A percentile compares a stretch with the other conserved stretches of the same genome.
These are phyloP conservation scores for Percopsis transmontana DNA, from an alignment of 2,113 vertebrate genomes.

Conservation along the genomic window DNA sequence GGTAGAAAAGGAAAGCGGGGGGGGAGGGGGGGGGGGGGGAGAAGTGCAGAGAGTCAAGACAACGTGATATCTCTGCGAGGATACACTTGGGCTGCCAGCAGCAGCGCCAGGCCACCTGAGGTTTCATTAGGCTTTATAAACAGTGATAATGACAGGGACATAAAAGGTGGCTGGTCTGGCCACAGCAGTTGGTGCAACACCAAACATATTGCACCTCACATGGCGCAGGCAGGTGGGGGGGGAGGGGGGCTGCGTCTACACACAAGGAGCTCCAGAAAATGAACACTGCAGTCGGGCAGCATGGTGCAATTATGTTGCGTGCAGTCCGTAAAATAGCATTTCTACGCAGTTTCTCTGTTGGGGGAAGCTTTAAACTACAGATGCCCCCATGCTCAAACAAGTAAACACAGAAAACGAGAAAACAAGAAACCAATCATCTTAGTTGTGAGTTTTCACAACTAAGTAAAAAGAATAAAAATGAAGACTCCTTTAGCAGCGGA, in stretches of 20 bases:
- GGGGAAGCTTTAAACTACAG: background rate
- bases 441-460: too few relatives aligned
- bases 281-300: background rate
- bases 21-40: constrained; percentile 4
- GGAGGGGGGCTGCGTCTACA: background rate
- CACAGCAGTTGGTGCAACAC: constrained; percentile 1
- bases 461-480: too few relatives aligned
- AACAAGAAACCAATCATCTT: too few relatives aligned
- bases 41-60: constrained; percentile 23
- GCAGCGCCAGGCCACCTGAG: constrained; percentile 21
- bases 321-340: constrained; percentile 34
- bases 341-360: background rate
- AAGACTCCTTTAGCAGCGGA: too few relatives aligned
- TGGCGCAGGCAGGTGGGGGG: background rate
- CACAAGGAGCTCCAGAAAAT: background rate
- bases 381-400: too few relatives aligned
- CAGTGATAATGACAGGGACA: constrained; percentile 30
- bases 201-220: constrained; percentile 1
- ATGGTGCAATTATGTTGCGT: constrained; percentile 19
- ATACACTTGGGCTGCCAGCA: constrained; percentile 33
- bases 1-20: background rate
- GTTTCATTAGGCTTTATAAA: constrained; percentile 51
- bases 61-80: constrained; percentile 25
- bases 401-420: too few relatives aligned
- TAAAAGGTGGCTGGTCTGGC: constrained; percentile 3